Evolutionary conservation across 2,888 invertebrate species (phyloP), one percentile per base, ranked within the genome.

Genomic region (Melitaea athalia): DNA sequence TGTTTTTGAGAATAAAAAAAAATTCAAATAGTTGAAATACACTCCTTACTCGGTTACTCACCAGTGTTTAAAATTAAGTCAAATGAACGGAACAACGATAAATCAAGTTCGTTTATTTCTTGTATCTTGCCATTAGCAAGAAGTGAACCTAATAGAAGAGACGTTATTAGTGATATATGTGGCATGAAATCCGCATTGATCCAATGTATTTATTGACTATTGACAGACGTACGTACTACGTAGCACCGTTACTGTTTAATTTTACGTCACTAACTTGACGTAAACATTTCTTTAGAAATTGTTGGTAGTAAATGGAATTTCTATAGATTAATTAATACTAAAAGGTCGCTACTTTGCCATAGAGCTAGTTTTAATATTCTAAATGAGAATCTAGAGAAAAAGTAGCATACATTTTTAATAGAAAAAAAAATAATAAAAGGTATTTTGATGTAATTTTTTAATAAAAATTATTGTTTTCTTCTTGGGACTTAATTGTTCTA

Each of bases 151-250:
- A 55, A 60, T 57, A 63, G 59, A 17, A 63, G 52, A 45, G 69
- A 65, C 65, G 52, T 69, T 59, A 62, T 64, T 62, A 42, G 69
- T 69, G 52, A 67, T 64, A 57, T 64, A 69, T 59, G 63, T 60
- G 59, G 63, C 64, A 53, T 59, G 59, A 50, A 64, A 59, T 59
- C 38, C 64, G 61, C 42, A 59, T 53, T 63, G 57, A 57, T 70
- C 59, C 59, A 59, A 61, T 57, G 59, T 72, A 63, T 72, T 72
- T 72, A 70, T 65, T 67, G 64, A 57, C 66, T 64, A 64, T 71
- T 67, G 64, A 69, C 67, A 61, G 59, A 47, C 61, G 47, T 53
- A 31, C 5, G 53, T 15, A 57, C n/a, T 53, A 31, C 5, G 53
- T 15, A 57, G 38, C 6, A 15, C 24, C 33, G 33, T 53, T 33